Percentiles rank a stretch among this genome's conserved stretches.
Conservation (phyloP, 2,797 vertebrate species). For the Hylomyscus alleni region DNA sequence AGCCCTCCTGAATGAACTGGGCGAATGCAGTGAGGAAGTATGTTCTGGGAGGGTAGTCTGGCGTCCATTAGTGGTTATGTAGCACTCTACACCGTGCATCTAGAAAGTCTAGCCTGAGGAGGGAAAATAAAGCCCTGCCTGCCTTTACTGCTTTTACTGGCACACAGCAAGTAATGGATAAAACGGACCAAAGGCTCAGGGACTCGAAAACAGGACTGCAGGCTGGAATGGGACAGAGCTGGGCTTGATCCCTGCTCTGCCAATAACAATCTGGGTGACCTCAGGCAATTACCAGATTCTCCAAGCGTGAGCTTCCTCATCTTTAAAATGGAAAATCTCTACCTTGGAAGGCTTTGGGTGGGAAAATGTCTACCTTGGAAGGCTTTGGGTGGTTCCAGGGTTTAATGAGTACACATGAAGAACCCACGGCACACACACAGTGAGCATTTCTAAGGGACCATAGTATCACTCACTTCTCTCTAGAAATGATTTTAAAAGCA, state of each 20-base stretch:
- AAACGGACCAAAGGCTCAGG: background rate
- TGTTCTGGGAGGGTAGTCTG: background rate
- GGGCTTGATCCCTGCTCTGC: constrained; percentile 60
- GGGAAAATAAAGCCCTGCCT: background rate
- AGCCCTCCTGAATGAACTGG: background rate
- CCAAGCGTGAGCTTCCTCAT: constrained; percentile 68
- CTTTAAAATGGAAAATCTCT: constrained; percentile 78
- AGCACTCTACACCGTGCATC: background rate
- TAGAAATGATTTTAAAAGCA: constrained; percentile 72
- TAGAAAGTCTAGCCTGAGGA: background rate
- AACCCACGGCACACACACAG: constrained; percentile 43
- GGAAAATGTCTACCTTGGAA: constrained; percentile 62
- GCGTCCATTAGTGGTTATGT: background rate
- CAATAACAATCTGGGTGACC: constrained; percentile 51
- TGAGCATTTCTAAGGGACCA: constrained; percentile 54
- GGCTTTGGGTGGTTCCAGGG: constrained; percentile 42
- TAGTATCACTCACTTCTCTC: constrained; percentile 67
- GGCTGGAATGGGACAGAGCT: constrained; percentile 44
- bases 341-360: constrained; percentile 50
- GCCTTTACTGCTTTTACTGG: background rate
- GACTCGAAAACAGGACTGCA: background rate
- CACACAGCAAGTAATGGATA: background rate
- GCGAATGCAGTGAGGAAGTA: background rate
- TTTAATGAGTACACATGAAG: constrained; percentile 37
- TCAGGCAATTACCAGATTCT: constrained; percentile 56